Evolutionary conservation across 2,888 invertebrate genomes (phyloP), one percentile per base, ranked within the genome.

Genomic region (Lepidonotus clava): DNA sequence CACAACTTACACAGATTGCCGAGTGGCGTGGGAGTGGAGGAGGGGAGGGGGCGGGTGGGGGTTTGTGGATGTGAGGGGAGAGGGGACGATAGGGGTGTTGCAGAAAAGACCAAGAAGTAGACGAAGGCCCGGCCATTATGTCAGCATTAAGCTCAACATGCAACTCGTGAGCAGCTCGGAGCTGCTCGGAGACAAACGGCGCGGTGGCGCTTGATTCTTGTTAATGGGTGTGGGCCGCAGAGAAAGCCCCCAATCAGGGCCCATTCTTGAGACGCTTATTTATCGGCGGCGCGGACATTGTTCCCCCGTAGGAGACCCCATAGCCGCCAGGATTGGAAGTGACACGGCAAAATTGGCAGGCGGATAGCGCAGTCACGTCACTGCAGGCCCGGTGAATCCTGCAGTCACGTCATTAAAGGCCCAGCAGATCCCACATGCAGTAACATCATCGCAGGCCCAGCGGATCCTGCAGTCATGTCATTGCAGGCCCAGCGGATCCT

Each of bases 191-290:
- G 24, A 36, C 71, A 71, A 71, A n/a, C 36, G 36, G 21, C 36
- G n/a, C 14, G 21, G 71, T 18, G 71, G 18, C 71, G 36, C 11
- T 71, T 71, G 71, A 36, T 71, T 71, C 71, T 1, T 34, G 36
- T 18, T 71, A 71, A 71, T 34, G 71, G 71, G 21, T 38, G 71
- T 38, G 36, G 34, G 38, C 71, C 71, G 38, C 71, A 71, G 71
- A 71, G 71, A 71, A 71, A 71, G 71, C 71, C 11, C 71, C 38
- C 71, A 71, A 71, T 71, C 71, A 71, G 4, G 36, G 38, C 71
- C 71, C 71, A 71, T 71, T 71, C 71, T 71, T 71, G 71, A 71
- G 71, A 71, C 71, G 71, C 71, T 71, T 71, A 71, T 71, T 71
- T 71, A 71, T 34, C 71, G 36, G 24, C 36, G 36, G 34, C 5